These are phyloP conservation scores for Meliscaeva auricollis DNA, from an alignment of 2,888 invertebrate genomes.

Conservation along the genomic window DNA sequence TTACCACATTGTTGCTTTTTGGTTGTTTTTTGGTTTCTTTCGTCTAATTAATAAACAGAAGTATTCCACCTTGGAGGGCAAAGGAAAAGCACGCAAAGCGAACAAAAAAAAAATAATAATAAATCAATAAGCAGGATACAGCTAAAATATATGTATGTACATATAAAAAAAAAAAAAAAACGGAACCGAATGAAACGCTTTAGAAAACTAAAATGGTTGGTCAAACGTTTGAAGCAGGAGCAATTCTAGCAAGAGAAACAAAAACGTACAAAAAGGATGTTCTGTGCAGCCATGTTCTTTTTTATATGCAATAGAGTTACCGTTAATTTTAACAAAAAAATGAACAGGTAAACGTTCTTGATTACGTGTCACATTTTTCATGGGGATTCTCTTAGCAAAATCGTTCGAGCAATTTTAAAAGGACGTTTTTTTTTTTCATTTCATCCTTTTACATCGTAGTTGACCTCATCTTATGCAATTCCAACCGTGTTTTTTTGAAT, in stretches of 20 bases:
- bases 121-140: constrained; percentile 61
- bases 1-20: constrained; percentile 62
- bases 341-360: constrained; percentile 62
- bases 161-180: constrained; percentile 70
- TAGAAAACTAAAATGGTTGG: constrained; percentile 72
- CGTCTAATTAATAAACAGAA: constrained; percentile 76
- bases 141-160: constrained; percentile 19
- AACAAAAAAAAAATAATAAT: constrained; percentile 66
- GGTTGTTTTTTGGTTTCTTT: constrained; percentile 70
- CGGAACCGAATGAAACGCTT: constrained; percentile 71
- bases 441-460: constrained; percentile 1
- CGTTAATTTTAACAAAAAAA: constrained; percentile 65
- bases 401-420: constrained; percentile 35
- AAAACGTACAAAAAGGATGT: constrained; percentile 45
- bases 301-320: constrained; percentile 32
- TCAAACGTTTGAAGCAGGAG: constrained; percentile 52
- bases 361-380: constrained; percentile 63
- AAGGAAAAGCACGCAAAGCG: constrained; percentile 49
- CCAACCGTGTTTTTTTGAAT: neutral
- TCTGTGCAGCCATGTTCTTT: constrained; percentile 42
- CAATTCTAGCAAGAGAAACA: constrained; percentile 30
- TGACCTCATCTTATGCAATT: constrained; percentile 46
- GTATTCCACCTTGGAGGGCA: constrained; percentile 72
- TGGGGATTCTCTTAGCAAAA: constrained; percentile 39
- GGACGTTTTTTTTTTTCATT: neutral